Percentiles rank a stretch among this genome's conserved stretches.
Conservation (phyloP, 2,888 invertebrate genomes). For the Pterostichus niger region DNA sequence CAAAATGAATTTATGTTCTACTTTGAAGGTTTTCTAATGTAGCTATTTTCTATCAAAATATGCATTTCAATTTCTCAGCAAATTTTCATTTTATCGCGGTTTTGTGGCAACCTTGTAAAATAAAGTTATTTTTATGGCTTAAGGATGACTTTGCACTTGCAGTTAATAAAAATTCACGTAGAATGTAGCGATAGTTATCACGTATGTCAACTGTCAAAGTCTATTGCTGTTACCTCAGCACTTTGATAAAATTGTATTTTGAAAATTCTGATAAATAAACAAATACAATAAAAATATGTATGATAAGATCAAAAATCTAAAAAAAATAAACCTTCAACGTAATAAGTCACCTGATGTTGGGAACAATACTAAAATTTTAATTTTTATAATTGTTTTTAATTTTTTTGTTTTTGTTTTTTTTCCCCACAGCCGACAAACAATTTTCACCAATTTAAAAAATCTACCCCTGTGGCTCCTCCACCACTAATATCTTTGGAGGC, state of each 20-base stretch:
- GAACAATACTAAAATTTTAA: constrained; percentile 21
- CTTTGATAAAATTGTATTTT: neutral
- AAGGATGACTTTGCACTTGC: constrained; percentile 36
- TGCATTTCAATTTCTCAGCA: constrained; percentile 32
- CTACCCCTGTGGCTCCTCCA: no score
- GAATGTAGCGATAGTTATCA: constrained; percentile 23
- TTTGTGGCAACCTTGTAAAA: constrained; percentile 18
- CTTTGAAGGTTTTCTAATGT: no score
- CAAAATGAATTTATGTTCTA: constrained; percentile 10
- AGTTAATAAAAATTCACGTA: constrained; percentile 37
- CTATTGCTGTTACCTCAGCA: constrained; percentile 1
- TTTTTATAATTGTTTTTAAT: constrained; percentile 4
- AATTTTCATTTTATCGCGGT: constrained; percentile 27
- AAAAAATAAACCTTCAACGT: constrained; percentile 30
- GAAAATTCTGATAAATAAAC: constrained; percentile 13
- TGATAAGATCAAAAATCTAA: constrained; percentile 15
- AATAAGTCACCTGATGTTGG: constrained; percentile 7
- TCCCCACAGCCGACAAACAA: no score
- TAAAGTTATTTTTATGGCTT: constrained; percentile 38
- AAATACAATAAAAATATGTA: neutral
- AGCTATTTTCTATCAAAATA: no score
- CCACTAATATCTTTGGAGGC: no score
- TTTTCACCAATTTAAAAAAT: no score
- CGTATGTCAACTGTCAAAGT: constrained; percentile 38
- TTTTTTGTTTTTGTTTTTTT: no score